Conservation (phyloP, 2,113 vertebrate genomes). For the Ptychochromis oligacanthus region DNA sequence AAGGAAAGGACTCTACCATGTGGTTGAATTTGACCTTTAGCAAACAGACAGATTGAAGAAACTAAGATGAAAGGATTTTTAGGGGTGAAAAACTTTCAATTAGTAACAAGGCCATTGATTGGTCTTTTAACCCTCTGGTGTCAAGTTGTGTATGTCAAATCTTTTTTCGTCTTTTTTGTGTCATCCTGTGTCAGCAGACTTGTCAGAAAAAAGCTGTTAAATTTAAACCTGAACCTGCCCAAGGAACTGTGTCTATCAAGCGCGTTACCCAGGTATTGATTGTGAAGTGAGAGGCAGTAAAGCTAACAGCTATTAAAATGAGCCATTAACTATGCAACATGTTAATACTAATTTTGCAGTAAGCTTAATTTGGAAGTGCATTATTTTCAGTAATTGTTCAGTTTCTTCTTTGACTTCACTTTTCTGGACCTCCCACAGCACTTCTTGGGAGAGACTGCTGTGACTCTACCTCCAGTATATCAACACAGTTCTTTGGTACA, state of each 20-base stretch:
- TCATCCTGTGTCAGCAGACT: constrained; percentile 46
- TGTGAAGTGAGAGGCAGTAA: not conserved
- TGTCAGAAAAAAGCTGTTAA: constrained; percentile 33
- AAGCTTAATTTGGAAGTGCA: not conserved
- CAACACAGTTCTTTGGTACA: constrained; percentile 62
- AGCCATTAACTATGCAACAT: not conserved
- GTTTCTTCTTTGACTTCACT: not conserved
- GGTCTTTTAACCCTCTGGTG: constrained; percentile 44
- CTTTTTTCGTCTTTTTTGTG: constrained; percentile 31
- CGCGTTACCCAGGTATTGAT: constrained; percentile 84
- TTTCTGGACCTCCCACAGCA: constrained; percentile 70
- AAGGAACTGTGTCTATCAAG: constrained; percentile 77
- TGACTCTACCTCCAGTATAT: constrained; percentile 67
- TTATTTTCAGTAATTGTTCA: not conserved
- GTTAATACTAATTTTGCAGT: not conserved
- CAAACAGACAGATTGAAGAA: constrained; percentile 50
- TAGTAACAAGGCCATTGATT: constrained; percentile 79
- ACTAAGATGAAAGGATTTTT: constrained; percentile 71
- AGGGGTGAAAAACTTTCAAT: constrained; percentile 69
- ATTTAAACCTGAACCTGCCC: constrained; percentile 32
- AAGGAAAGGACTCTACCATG: constrained; percentile 7
- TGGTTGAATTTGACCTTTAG: constrained; percentile 68
- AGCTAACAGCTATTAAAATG: not conserved
- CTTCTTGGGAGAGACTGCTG: constrained; percentile 71
- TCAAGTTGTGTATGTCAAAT: constrained; percentile 30